Evolutionary conservation across 2,797 vertebrate species (phyloP).

Genomic region (Rhincodon typus): DNA sequence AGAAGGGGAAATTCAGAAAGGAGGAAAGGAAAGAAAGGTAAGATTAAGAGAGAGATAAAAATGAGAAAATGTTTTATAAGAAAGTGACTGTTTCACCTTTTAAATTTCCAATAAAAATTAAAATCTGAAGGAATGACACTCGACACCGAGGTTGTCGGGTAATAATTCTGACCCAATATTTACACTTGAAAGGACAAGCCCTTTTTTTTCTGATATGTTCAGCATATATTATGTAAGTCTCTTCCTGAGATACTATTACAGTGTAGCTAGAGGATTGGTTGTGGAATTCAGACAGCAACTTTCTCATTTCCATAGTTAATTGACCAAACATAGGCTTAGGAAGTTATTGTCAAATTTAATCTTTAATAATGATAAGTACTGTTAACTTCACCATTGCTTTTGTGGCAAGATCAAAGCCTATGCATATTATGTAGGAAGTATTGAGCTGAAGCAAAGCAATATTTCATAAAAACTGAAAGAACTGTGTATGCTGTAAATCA

Average conservation of each 20-base stretch:
- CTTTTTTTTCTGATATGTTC: neutral
- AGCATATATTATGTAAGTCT: neutral
- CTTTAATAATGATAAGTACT: neutral
- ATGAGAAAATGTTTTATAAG: neutral
- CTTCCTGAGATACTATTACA: neutral
- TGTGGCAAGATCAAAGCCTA: neutral
- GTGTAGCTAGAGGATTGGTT: neutral
- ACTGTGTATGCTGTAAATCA: too few relatives aligned
- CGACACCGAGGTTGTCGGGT: neutral
- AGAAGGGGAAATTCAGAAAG: neutral
- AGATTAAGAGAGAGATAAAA: neutral
- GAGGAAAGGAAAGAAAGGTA: neutral
- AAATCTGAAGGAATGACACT: neutral
- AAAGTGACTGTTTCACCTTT: neutral
- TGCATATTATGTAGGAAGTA: neutral
- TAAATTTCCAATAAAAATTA: neutral
- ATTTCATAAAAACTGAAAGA: neutral
- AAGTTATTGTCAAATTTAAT: neutral
- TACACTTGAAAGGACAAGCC: neutral
- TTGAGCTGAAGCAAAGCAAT: neutral
- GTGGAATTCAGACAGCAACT: neutral
- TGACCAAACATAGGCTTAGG: neutral
- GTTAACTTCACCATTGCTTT: neutral
- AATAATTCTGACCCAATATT: neutral
- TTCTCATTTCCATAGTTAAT: neutral